Base-by-base conservation (phyloP, 2,888 invertebrate genomes). In the Alentia gelatinosa region DNA sequence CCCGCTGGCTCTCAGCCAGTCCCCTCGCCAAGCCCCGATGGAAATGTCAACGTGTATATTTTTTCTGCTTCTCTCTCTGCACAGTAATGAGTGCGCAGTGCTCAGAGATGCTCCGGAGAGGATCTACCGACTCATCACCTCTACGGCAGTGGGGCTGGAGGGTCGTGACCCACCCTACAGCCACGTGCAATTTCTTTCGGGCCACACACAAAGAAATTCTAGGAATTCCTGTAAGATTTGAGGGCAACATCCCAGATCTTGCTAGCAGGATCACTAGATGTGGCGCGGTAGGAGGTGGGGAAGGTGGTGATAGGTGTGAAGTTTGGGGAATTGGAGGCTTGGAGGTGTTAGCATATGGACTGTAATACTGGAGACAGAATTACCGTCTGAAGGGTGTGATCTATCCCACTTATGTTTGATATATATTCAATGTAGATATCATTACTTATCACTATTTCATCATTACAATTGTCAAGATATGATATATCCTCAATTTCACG, bases 181-280 rank as follows among this genome's bases (percentile, higher is more conserved):
- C 5, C 68, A 1, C n/a, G 68, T 68, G 30, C 26, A 68, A 68
- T 68, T 30, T 26, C 68, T 26, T 68, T 30, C 68, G 3, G 68
- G 68, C 68, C 68, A 68, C 68, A 68, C 68, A 68, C 68, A 68
- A 68, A 68, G 68, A 68, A 26, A 68, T 68, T 68, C 68, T 30
- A 68, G 68, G 30, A 68, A 68, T 68, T 4, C 68, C 68, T 68
- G 68, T 68, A 68, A 68, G 68, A 68, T 68, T 68, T 68, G 68
- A 30, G 30, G 30, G 68, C 26, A 68, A 68, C 30, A 68, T 30
- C 30, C 68, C 68, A 68, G 68, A 26, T 68, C 30, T 30, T 3
- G 30, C 30, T 68, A 68, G 30, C 68, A 4, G 12, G 12, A 30
- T 30, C 56, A 56, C 9, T n/a, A n/a, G 5, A n/a, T 56, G 56